phyloP scores from a whole-genome alignment of 1,140 invertebrate species.

The Homalodisca vitripennis region DNA sequence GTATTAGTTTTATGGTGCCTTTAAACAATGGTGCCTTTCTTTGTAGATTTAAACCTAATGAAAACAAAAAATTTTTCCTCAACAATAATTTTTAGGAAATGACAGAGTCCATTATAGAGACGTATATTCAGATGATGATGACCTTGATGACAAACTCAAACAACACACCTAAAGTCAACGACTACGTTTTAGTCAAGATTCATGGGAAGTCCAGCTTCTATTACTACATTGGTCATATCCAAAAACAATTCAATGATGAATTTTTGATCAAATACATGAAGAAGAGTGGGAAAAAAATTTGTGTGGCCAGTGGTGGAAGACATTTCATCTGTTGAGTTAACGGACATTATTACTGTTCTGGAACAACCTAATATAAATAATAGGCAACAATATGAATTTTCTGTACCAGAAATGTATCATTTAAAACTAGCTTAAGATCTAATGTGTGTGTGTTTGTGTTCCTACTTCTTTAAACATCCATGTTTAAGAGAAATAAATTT shows the following conservation, averaged over 20 bases:
- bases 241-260: background rate
- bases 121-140: slow-evolving; percentile 4
- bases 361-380: background rate
- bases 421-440: background rate
- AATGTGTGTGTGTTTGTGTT: too few species aligned
- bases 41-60: too few species aligned
- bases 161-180: background rate
- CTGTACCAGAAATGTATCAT: background rate
- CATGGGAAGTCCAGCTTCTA: background rate
- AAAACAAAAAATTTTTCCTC: slow-evolving; percentile 6
- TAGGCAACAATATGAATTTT: slow-evolving; percentile 15
- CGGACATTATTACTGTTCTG: background rate
- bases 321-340: background rate
- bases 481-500: too few species aligned
- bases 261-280: background rate
- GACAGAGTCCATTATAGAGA: slow-evolving; percentile 4
- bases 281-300: slow-evolving; percentile 15
- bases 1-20: too few species aligned
- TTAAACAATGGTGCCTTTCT: too few species aligned
- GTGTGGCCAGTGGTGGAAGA: slow-evolving; percentile 11
- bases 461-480: too few species aligned
- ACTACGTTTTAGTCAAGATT: slow-evolving; percentile 11
- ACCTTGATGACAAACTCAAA: background rate
- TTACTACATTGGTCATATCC: background rate
- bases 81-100: slow-evolving; percentile 2